These are phyloP conservation scores for Agapornis canus DNA, from an alignment of 2,797 vertebrate species.

Conservation along the genomic window DNA sequence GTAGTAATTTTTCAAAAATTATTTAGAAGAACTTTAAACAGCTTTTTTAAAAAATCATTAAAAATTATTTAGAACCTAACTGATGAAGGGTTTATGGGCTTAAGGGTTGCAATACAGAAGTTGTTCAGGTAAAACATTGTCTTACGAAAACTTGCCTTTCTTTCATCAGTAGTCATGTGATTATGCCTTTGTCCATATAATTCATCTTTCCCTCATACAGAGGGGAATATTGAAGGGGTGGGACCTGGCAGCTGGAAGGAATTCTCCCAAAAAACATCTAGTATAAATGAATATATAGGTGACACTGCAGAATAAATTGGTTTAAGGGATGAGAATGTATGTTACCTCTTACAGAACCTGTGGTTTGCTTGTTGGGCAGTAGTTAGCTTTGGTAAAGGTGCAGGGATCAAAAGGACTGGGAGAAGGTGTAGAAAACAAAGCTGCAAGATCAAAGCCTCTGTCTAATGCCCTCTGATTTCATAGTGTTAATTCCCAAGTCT, in stretches of 20 bases:
- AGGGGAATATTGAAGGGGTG: background rate
- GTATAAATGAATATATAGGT: background rate
- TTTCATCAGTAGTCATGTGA: background rate
- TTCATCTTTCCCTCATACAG: background rate
- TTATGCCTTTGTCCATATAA: background rate
- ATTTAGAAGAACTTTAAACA: background rate
- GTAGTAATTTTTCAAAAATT: background rate
- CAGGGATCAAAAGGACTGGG: background rate
- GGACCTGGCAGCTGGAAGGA: background rate
- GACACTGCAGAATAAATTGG: background rate
- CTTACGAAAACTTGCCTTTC: background rate
- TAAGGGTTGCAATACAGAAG: background rate
- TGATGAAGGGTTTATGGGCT: background rate
- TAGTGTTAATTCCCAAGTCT: background rate
- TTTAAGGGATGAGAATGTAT: background rate
- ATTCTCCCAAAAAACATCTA: background rate
- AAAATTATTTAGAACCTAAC: background rate
- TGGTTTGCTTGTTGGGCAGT: background rate
- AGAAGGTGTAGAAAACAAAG: background rate
- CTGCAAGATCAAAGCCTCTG: background rate
- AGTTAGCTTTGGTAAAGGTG: background rate
- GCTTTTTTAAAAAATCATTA: background rate
- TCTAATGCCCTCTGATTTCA: background rate
- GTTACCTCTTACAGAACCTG: background rate
- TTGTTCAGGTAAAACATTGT: background rate